Evolutionary conservation across 2,113 vertebrate genomes (phyloP), one percentile per base, ranked within the genome.

Genomic region (Brachyhypopomus gauderio): DNA sequence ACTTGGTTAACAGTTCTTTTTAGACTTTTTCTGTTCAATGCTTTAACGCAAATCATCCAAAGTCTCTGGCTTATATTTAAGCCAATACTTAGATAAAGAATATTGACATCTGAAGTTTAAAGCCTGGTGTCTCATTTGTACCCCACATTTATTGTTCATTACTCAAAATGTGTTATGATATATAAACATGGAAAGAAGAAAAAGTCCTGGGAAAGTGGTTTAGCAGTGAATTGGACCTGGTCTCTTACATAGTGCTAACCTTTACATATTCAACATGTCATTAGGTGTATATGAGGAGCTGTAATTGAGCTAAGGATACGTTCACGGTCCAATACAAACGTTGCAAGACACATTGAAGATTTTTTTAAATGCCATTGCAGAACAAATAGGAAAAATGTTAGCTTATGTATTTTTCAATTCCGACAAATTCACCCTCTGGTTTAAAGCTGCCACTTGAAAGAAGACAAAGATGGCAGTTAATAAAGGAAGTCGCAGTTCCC

Each of bases 381-480:
- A 67, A 12, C 19, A 5, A 48, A 52, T 52, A 55, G 52, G 3
- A 25, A 4, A 60, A 70, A 22, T 1, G 16, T 19, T 23, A 56
- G 64, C 55, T 66, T 74, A 74, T 48, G 56, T 62, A n/a, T 75
- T 45, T 12, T 6, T 69, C 45, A 52, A 52, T 52, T 52, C 19
- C 70, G 75, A 82, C 38, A 70, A 48, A 71, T 30, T 34, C 41
- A 6, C 16, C 55, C 23, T 48, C n/a, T 25, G 41, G 38, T 59
- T 77, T 52, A 36, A 52, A 63, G 55, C 73, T 69, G 56, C 27
- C 59, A 20, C 17, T 72, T 8, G 22, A 25, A 23, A 71, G 7
- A 59, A 58, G 66, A 82, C 11, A 72, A 7, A 36, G 66, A 79
- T 76, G 72, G 80, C 80, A 80, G 77, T 85, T 72, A 58, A 67